Evolutionary conservation across 1,140 invertebrate genomes (phyloP).

Genomic region (Atta cephalotes): DNA sequence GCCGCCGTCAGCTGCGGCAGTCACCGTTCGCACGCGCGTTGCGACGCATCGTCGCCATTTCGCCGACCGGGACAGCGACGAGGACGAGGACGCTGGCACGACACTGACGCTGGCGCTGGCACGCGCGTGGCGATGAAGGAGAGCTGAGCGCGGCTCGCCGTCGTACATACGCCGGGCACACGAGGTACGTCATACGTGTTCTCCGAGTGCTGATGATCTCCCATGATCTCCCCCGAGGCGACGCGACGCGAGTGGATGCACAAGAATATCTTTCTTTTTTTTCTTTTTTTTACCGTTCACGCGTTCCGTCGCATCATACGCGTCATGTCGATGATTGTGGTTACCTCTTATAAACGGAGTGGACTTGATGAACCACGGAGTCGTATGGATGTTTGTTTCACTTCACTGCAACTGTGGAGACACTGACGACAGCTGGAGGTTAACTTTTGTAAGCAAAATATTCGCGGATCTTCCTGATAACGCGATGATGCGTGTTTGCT

Average conservation of each 20-base stretch:
- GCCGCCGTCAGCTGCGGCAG: background rate
- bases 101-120: background rate
- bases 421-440: background rate
- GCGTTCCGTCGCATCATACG: background rate
- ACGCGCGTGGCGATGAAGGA: constrained; percentile 68
- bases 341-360: background rate
- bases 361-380: background rate
- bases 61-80: background rate
- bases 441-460: background rate
- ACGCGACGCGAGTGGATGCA: background rate
- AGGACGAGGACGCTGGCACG: constrained; percentile 6
- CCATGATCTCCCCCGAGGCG: background rate
- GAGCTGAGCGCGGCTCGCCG: constrained; percentile 74
- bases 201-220: background rate
- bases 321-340: background rate
- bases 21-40: constrained; percentile 40
- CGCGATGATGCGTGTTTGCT: background rate
- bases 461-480: background rate
- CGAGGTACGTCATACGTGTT: constrained; percentile 62
- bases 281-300: background rate
- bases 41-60: constrained; percentile 8
- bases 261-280: background rate
- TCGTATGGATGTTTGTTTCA: background rate
- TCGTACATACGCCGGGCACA: constrained; percentile 35
- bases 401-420: background rate